Evolutionary conservation across 2,113 vertebrate genomes (phyloP).

Genomic region (Cyprinodon brontotheroides): DNA sequence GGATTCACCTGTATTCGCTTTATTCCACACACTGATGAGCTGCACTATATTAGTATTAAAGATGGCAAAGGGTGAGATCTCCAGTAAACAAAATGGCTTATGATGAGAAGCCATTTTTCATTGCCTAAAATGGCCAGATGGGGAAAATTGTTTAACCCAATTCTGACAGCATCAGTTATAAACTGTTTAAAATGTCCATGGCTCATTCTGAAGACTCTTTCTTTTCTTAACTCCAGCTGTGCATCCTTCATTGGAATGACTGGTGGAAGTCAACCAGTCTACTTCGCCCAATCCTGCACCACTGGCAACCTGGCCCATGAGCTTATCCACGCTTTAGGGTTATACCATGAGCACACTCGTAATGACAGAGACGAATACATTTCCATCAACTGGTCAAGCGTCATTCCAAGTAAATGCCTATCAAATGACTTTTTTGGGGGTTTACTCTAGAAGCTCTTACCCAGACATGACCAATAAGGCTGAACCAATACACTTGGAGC

Average conservation of each 20-base stretch:
- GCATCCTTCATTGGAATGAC: slow-evolving; percentile 43
- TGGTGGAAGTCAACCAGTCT: slow-evolving; percentile 49
- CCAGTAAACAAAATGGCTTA: too few relatives aligned
- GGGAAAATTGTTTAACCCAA: too few relatives aligned
- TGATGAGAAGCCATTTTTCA: too few relatives aligned
- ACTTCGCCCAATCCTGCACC: background rate
- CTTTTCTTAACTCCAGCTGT: slow-evolving; percentile 27
- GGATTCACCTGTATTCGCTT: background rate
- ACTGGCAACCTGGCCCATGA: slow-evolving; percentile 62
- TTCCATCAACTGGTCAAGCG: slow-evolving; percentile 31
- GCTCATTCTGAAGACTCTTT: too few relatives aligned
- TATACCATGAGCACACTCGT: slow-evolving; percentile 64
- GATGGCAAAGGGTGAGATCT: slow-evolving; percentile 38
- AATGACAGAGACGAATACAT: slow-evolving; percentile 35
- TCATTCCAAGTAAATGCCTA: slow-evolving; percentile 11
- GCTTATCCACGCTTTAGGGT: slow-evolving; percentile 51
- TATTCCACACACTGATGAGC: background rate
- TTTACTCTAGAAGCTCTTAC: too few relatives aligned
- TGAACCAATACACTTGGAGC: too few relatives aligned
- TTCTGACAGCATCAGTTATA: too few relatives aligned
- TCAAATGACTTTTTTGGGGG: background rate
- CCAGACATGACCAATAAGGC: too few relatives aligned
- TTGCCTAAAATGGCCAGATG: too few relatives aligned
- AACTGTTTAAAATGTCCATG: too few relatives aligned
- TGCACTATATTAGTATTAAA: background rate